Evolutionary conservation across 2,797 vertebrate species (phyloP).

Genomic region (Pipistrellus nathusii): DNA sequence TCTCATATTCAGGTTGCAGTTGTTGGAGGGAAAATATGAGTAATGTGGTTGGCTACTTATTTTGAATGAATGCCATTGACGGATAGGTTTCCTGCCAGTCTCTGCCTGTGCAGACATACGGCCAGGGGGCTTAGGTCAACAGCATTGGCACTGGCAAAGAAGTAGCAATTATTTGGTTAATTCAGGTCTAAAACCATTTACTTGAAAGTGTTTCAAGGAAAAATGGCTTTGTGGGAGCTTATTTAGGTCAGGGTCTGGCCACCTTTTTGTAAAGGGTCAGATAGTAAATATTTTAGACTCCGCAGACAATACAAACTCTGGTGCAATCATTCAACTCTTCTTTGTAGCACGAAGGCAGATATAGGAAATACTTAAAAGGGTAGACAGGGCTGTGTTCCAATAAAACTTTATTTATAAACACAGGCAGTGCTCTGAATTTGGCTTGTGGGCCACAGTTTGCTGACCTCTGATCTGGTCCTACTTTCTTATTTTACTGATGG

Average conservation of each 20-base stretch:
- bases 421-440: neutral
- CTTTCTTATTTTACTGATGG: neutral
- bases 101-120: neutral
- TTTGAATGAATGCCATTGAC: slow-evolving; percentile 18
- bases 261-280: slow-evolving; percentile 1
- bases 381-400: neutral
- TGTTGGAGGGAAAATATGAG: neutral
- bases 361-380: neutral
- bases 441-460: neutral
- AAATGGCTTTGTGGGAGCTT: slow-evolving; percentile 48
- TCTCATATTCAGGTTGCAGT: neutral
- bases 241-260: slow-evolving; percentile 13
- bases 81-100: slow-evolving; percentile 3
- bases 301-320: neutral
- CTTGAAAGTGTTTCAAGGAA: slow-evolving; percentile 42
- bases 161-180: slow-evolving; percentile 43
- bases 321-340: neutral
- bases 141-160: neutral
- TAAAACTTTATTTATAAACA: slow-evolving; percentile 35
- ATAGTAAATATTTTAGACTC: slow-evolving; percentile 21
- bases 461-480: neutral
- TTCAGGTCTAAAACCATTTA: slow-evolving; percentile 36
- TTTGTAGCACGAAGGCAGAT: neutral
- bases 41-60: slow-evolving; percentile 25
- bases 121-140: neutral